Percentiles rank a stretch among this genome's conserved stretches.
These are phyloP conservation scores for Lynx canadensis DNA, from an alignment of 2,113 vertebrate genomes.

Conservation along the genomic window DNA sequence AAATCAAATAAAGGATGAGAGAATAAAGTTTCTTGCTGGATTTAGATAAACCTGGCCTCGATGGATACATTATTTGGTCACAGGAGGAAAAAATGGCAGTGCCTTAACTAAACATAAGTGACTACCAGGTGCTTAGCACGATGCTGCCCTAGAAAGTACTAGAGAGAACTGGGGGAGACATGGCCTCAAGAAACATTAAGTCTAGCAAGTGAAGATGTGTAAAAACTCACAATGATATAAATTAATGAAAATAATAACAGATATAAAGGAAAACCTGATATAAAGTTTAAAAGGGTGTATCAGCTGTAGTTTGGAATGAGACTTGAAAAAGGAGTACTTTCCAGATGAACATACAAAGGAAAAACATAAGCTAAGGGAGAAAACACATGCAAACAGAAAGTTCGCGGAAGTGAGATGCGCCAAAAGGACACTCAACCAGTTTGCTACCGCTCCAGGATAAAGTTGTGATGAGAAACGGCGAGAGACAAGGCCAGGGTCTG, in stretches of 20 bases:
- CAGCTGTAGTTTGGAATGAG: background rate
- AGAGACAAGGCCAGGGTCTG: background rate
- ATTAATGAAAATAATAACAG: background rate
- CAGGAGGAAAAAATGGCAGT: background rate
- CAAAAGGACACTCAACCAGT: background rate
- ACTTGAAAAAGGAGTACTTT: background rate
- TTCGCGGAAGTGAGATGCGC: background rate
- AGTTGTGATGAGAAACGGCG: background rate
- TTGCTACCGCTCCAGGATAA: background rate
- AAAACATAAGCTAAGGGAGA: background rate
- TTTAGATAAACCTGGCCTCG: background rate
- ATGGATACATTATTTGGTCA: background rate
- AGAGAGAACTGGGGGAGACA: background rate
- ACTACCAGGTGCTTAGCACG: background rate
- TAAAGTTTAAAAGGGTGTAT: background rate
- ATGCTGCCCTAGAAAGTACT: background rate
- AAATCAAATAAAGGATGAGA: background rate
- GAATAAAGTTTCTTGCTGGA: background rate
- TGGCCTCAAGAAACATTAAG: background rate
- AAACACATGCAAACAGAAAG: background rate
- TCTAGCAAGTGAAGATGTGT: background rate
- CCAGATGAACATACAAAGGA: background rate
- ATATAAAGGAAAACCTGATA: background rate
- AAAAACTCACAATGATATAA: background rate
- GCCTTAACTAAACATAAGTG: background rate